Conservation (phyloP, 2,888 invertebrate species). For the Drosophila limbata region DNA sequence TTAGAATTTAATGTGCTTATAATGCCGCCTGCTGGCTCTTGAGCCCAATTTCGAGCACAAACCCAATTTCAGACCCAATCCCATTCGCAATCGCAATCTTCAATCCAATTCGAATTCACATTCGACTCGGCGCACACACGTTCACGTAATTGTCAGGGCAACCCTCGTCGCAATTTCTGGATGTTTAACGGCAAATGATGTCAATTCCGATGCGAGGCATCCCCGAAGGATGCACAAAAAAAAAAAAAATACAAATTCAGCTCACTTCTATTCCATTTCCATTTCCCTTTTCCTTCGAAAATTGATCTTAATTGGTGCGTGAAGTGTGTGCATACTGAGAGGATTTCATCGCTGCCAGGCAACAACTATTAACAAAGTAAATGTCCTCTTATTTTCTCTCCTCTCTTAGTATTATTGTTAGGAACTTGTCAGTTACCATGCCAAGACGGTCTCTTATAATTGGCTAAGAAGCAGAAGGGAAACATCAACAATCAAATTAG, state of each 20-base stretch:
- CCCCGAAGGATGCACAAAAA: slow-evolving; percentile 25
- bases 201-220: slow-evolving; percentile 63
- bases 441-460: slow-evolving; percentile 55
- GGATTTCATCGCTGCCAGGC: slow-evolving; percentile 61
- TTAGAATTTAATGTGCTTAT: slow-evolving; percentile 82
- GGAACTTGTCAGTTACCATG: slow-evolving; percentile 22
- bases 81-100: slow-evolving; percentile 22
- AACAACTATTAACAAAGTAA: slow-evolving; percentile 47
- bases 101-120: slow-evolving; percentile 54
- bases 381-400: slow-evolving; percentile 1
- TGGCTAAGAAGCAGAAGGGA: slow-evolving; percentile 44
- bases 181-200: slow-evolving; percentile 76
- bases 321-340: slow-evolving; percentile 63
- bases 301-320: slow-evolving; percentile 78
- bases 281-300: slow-evolving; percentile 44
- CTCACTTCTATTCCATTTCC: slow-evolving; percentile 47
- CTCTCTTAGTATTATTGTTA: neutral
- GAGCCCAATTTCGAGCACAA: slow-evolving; percentile 40
- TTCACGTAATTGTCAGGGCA: slow-evolving; percentile 62
- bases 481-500: slow-evolving; percentile 41
- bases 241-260: slow-evolving; percentile 19
- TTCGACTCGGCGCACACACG: slow-evolving; percentile 68
- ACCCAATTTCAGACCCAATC: slow-evolving; percentile 26
- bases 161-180: slow-evolving; percentile 57
- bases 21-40: slow-evolving; percentile 81